Percentiles rank a stretch among this genome's conserved stretches.
phyloP scores from a whole-genome alignment of 2,888 invertebrate species.

The Ochropleura plecta region DNA sequence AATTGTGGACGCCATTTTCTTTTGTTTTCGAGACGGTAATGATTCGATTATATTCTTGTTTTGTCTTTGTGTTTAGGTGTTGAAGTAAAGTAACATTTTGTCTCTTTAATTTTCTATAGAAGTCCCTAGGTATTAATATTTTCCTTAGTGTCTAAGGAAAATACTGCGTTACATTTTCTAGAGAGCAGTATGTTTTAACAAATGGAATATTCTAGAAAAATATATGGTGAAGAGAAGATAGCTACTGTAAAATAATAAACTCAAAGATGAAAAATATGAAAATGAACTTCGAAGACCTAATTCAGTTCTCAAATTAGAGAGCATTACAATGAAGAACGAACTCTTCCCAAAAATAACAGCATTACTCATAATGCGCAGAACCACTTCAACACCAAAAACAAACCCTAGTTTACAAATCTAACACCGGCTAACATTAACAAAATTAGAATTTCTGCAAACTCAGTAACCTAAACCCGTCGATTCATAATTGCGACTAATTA shows the following conservation, averaged over 20 bases:
- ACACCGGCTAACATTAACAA: slow-evolving; percentile 16
- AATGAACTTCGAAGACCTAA: neutral
- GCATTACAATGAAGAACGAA: neutral
- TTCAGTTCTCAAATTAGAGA: neutral
- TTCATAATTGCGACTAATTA: slow-evolving; percentile 52
- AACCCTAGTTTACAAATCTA: slow-evolving; percentile 40
- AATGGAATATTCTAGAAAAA: neutral
- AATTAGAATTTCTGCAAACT: slow-evolving; percentile 58
- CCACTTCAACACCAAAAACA: slow-evolving; percentile 23
- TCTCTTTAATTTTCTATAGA: neutral
- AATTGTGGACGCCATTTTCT: slow-evolving; percentile 25
- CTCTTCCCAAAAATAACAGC: neutral
- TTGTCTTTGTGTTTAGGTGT: slow-evolving; percentile 30
- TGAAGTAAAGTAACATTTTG: slow-evolving; percentile 14
- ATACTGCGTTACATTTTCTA: neutral
- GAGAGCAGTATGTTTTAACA: neutral
- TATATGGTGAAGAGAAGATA: neutral
- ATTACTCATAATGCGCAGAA: slow-evolving; percentile 18
- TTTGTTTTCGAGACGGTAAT: slow-evolving; percentile 33
- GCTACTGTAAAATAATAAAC: neutral
- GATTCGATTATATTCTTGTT: slow-evolving; percentile 38
- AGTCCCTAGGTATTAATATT: neutral
- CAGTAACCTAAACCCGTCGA: slow-evolving; percentile 38
- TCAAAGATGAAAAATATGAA: neutral
- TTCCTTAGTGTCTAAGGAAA: neutral